Evolutionary conservation across 2,888 invertebrate genomes (phyloP).

Genomic region (Lasioglossum zephyrum): DNA sequence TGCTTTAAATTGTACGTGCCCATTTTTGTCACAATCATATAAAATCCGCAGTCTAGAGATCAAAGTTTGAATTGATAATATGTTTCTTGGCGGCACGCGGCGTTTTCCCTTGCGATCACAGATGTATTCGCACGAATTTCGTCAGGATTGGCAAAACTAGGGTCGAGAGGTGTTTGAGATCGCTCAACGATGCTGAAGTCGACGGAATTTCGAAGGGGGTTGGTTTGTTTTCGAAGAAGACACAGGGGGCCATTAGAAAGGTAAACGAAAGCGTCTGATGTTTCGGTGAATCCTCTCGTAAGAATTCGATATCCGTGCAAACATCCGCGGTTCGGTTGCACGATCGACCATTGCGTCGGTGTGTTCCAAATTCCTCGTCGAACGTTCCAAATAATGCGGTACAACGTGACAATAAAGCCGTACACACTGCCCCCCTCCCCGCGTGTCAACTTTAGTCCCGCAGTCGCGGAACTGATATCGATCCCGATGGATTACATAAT

Average conservation of each 20-base stretch:
- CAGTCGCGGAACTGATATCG: conserved; percentile 28
- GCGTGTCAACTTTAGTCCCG: background rate
- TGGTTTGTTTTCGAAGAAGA: background rate
- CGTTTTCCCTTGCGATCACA: no score
- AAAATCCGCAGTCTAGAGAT: no score
- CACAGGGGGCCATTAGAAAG: background rate
- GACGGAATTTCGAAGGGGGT: background rate
- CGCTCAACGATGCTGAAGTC: background rate
- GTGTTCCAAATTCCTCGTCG: background rate
- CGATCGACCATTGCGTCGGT: background rate
- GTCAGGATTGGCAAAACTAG: background rate
- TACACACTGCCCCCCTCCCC: background rate
- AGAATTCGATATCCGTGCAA: conserved; percentile 5
- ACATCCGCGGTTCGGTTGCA: background rate
- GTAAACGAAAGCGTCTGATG: background rate
- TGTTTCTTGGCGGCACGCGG: no score
- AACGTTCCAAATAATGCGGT: conserved; percentile 3
- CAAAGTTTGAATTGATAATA: no score
- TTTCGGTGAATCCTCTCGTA: background rate
- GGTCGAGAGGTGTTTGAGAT: background rate
- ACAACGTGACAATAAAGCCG: conserved; percentile 2
- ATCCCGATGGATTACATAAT: conserved; percentile 29
- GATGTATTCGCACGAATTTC: background rate
- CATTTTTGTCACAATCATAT: no score
- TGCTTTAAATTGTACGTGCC: no score